phyloP scores from a whole-genome alignment of 2,113 vertebrate genomes.

The Catharus fuscescens region DNA sequence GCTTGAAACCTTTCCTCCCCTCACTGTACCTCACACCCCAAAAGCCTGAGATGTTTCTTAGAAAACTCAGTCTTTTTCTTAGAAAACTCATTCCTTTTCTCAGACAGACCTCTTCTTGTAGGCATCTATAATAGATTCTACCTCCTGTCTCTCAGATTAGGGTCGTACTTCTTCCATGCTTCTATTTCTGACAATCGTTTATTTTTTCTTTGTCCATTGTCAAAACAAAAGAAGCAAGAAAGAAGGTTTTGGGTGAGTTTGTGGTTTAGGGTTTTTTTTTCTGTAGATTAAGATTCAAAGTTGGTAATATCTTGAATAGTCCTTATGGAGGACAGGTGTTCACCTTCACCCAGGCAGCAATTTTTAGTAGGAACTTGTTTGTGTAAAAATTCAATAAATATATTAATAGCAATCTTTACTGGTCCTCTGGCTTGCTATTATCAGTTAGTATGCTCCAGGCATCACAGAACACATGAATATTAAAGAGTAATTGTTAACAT shows the following conservation, averaged over 20 bases:
- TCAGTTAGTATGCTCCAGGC: conserved; percentile 21
- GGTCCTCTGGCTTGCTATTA: background rate
- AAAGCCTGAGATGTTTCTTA: background rate
- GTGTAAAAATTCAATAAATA: background rate
- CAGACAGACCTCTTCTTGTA: background rate
- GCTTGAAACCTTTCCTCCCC: background rate
- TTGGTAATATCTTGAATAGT: background rate
- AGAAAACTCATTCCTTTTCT: background rate
- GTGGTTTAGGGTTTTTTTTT: background rate
- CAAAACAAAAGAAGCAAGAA: background rate
- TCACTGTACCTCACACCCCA: background rate
- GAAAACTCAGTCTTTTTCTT: background rate
- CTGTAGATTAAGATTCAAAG: background rate
- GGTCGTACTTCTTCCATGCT: background rate
- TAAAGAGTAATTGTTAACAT: conserved; percentile 51
- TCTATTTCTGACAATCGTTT: background rate
- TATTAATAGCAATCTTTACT: background rate
- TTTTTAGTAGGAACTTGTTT: background rate
- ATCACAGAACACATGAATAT: conserved; percentile 43
- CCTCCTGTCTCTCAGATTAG: background rate
- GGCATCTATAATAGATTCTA: background rate
- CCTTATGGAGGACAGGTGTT: background rate
- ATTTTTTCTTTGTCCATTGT: background rate
- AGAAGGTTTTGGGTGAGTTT: background rate
- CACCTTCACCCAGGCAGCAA: background rate